Base-by-base conservation (phyloP, 2,888 invertebrate genomes). In the Chrysotoxum bicinctum region DNA sequence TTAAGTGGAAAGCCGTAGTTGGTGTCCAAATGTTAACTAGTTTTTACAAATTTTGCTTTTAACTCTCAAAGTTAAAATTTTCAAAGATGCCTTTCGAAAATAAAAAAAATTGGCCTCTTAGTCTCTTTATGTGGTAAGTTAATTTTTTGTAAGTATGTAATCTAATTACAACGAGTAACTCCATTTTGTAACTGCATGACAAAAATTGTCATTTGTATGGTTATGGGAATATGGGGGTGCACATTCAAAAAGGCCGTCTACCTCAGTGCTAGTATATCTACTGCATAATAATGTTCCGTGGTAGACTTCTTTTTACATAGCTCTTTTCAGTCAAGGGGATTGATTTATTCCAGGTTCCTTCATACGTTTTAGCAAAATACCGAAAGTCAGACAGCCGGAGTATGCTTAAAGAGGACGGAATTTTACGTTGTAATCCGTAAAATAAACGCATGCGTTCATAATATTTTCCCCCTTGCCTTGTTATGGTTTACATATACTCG, bases 401-500 rank as follows among this genome's bases (percentile, higher is more conserved):
- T 40, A 60, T 66, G 74, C 64, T 73, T 66, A 48, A 79, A 58
- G 74, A 64, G 83, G 83, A 83, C 35, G 70, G 43, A 60, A 76
- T 80, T 80, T 80, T 80, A 75, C 68, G 66, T 60, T 72, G 80
- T 84, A 84, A 84, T 76, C 60, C 60, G 66, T 14, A 76, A 84
- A 84, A 84, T 80, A 84, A 84, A 84, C 84, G 84, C 84, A 84
- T 84, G 84, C 84, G 84, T 84, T 80, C 70, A 80, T 72, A 80
- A 72, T 62, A 72, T 76, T 79, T 58, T 50, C 37, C 26, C 75
- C 70, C 56, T 37, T 19, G 30, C 62, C 66, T 48, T 64, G 12
- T 56, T 40, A 50, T 26, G 60, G 40, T n/a, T 68, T 50, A 62
- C 56, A 70, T 70, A 64, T 70, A 70, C 69, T 62, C 35, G 26